phyloP scores from a whole-genome alignment of 2,888 invertebrate genomes.

The Synanthedon vespiformis region DNA sequence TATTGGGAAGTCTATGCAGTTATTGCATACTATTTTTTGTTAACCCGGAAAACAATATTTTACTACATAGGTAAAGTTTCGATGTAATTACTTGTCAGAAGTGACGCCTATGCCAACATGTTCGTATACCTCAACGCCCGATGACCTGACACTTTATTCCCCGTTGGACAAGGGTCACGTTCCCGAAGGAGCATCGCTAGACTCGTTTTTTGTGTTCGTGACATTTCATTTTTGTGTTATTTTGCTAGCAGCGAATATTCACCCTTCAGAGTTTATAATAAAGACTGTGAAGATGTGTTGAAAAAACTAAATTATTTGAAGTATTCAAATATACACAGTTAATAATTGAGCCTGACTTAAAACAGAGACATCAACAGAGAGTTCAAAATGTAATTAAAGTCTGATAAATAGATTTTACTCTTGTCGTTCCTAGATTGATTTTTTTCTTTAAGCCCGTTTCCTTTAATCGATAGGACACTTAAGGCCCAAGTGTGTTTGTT shows the following conservation, averaged over 20 bases:
- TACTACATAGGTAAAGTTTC: too few relatives aligned
- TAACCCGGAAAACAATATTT: too few relatives aligned
- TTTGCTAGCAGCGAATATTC: too few relatives aligned
- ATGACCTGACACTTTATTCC: conserved; percentile 5
- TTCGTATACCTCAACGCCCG: background rate
- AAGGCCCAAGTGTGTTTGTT: conserved; percentile 8
- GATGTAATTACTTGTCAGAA: background rate
- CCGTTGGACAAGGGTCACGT: conserved; percentile 6
- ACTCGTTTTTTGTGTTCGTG: background rate
- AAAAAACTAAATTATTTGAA: too few relatives aligned
- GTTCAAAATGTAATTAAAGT: background rate
- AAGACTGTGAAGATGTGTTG: too few relatives aligned
- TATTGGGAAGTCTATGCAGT: too few relatives aligned
- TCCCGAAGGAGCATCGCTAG: background rate
- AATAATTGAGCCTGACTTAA: too few relatives aligned
- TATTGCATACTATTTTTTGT: too few relatives aligned
- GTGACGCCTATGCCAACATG: background rate
- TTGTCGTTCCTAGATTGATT: background rate
- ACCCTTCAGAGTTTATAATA: too few relatives aligned
- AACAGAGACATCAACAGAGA: too few relatives aligned
- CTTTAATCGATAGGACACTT: background rate
- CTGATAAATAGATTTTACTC: background rate
- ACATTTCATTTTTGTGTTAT: background rate
- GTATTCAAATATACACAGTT: too few relatives aligned
- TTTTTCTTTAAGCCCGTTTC: background rate